Evolutionary conservation across 2,113 vertebrate genomes (phyloP).

Genomic region (Saimiri boliviensis): DNA sequence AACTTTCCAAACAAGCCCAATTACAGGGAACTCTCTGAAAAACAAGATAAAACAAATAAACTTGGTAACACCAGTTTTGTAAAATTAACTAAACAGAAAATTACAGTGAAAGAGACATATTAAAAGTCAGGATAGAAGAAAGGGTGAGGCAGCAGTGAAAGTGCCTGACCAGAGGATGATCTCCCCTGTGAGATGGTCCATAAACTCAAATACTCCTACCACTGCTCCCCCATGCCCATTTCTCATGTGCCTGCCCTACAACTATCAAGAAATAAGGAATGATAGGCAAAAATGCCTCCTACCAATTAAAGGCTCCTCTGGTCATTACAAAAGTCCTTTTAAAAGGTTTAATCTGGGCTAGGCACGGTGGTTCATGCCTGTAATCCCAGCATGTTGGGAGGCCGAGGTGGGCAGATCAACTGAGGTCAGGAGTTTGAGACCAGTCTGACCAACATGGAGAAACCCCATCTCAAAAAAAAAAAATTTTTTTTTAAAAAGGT

Average conservation of each 20-base stretch:
- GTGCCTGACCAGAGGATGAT: not conserved
- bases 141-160: not conserved
- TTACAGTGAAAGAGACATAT: not conserved
- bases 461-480: too few relatives aligned
- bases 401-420: too few relatives aligned
- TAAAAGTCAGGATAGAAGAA: not conserved
- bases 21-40: not conserved
- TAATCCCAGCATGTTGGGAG: too few relatives aligned
- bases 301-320: not conserved
- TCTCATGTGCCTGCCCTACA: not conserved
- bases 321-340: not conserved
- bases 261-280: not conserved
- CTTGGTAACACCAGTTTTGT: not conserved
- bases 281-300: not conserved
- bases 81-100: slow-evolving; percentile 35
- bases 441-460: too few relatives aligned
- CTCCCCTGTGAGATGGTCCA: not conserved
- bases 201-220: not conserved
- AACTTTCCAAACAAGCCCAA: not conserved
- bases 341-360: not conserved
- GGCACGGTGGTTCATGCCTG: too few relatives aligned
- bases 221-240: not conserved
- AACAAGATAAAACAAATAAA: not conserved
- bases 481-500: too few relatives aligned
- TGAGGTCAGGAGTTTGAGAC: too few relatives aligned